phyloP scores from a whole-genome alignment of 2,797 vertebrate species.

The Ibycter americanus region DNA sequence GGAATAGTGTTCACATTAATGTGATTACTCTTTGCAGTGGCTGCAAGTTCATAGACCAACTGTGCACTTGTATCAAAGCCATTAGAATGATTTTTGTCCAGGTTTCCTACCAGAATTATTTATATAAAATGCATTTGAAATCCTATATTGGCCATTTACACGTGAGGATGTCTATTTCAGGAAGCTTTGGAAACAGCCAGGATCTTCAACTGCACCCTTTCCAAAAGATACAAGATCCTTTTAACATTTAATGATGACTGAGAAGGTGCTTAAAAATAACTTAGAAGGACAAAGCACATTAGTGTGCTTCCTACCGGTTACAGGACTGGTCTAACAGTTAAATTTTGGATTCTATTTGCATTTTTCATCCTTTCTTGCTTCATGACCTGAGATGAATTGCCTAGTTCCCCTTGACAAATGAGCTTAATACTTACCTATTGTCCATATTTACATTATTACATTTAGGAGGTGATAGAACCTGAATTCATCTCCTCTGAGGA shows the following conservation, averaged over 20 bases:
- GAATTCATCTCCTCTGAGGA: constrained; percentile 25
- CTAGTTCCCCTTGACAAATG: constrained; percentile 31
- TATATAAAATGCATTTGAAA: constrained; percentile 57
- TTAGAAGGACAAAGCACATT: constrained; percentile 9
- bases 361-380: constrained; percentile 1
- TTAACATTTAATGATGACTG: constrained; percentile 63
- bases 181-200: constrained; percentile 47
- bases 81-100: constrained; percentile 39
- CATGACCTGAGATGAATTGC: constrained; percentile 16
- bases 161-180: constrained; percentile 65
- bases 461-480: constrained; percentile 10
- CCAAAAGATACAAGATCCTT: constrained; percentile 64
- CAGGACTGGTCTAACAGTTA: background rate
- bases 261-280: constrained; percentile 64
- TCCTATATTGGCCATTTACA: constrained; percentile 55
- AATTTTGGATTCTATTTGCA: constrained; percentile 8
- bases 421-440: constrained; percentile 26
- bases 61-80: constrained; percentile 55
- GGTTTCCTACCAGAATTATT: constrained; percentile 59
- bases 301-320: background rate
- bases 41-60: constrained; percentile 40
- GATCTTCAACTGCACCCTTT: constrained; percentile 51
- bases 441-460: constrained; percentile 29
- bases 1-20: constrained; percentile 40
- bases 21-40: constrained; percentile 12